Evolutionary conservation across 2,797 vertebrate genomes (phyloP).

Genomic region (Aythya fuligula): DNA sequence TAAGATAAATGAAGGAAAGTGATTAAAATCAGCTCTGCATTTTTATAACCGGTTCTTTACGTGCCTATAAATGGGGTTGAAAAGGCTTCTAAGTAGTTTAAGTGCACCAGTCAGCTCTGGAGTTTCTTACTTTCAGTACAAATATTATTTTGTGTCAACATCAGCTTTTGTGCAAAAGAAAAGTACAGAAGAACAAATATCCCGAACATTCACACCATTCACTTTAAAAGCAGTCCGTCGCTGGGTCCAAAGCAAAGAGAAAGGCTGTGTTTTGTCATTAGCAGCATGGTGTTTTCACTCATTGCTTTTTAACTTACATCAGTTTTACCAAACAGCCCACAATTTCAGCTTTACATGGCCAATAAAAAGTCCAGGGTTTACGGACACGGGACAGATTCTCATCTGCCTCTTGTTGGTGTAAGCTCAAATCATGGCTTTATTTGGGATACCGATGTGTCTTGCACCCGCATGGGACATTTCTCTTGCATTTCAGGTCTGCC

Average conservation of each 20-base stretch:
- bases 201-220: background rate
- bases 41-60: background rate
- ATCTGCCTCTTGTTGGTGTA: background rate
- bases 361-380: background rate
- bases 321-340: background rate
- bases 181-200: background rate
- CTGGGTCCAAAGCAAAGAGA: background rate
- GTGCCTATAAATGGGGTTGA: background rate
- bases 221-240: background rate
- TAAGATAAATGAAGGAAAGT: constrained; percentile 62
- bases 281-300: background rate
- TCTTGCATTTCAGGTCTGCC: background rate
- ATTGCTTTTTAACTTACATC: background rate
- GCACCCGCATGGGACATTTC: background rate
- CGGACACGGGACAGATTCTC: background rate
- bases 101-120: background rate
- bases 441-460: background rate
- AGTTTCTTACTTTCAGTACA: background rate
- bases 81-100: background rate
- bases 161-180: background rate
- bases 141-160: background rate
- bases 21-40: constrained; percentile 9
- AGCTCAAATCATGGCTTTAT: background rate
- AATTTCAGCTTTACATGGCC: background rate
- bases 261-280: background rate